Evolutionary conservation across 2,797 vertebrate species (phyloP), one percentile per base, ranked within the genome.

Genomic region (Danio kyathit): DNA sequence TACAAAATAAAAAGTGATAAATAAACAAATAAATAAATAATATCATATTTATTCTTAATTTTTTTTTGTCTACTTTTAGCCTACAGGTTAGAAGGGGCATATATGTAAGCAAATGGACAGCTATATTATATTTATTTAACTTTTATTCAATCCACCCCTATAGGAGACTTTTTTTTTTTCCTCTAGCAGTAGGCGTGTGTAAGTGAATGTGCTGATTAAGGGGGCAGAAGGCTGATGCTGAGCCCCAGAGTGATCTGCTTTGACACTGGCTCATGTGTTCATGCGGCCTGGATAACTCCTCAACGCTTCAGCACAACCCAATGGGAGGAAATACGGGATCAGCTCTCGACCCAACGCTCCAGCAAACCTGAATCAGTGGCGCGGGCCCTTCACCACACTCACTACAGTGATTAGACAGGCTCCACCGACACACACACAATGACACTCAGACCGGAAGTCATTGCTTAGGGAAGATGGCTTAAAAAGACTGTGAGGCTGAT

Each of bases 221-320:
- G 82, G 84, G 78, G 79, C 54, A 80, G 83, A 69, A 79, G 67
- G 79, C 80, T 69, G 38, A 67, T 52, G 74, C 78, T 80, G 51
- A 76, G 75, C 73, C 80, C 80, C 77, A 79, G 43, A 69, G 64
- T 67, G 77, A 84, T 76, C 77, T 80, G 38, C 54, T 90, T 90
- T 90, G 88, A 89, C 90, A 91, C 81, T 85, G 89, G 83, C 86
- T 93, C 90, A 87, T 93, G 89, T 90, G 88, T 89, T 89, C 90
- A 91, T 87, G 86, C 87, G 59, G 85, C 83, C 77, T 78, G 85
- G 87, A 87, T 89, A 81, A 83, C 84, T 70, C 80, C 46, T 73
- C 74, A 66, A 88, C 85, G 85, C 87, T 88, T 88, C 89, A 85
- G 82, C 84, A 82, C 79, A 88, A 86, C 79, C 88, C 89, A 90